These are phyloP conservation scores for Neofelis nebulosa DNA, from an alignment of 2,113 vertebrate species.

Conservation along the genomic window DNA sequence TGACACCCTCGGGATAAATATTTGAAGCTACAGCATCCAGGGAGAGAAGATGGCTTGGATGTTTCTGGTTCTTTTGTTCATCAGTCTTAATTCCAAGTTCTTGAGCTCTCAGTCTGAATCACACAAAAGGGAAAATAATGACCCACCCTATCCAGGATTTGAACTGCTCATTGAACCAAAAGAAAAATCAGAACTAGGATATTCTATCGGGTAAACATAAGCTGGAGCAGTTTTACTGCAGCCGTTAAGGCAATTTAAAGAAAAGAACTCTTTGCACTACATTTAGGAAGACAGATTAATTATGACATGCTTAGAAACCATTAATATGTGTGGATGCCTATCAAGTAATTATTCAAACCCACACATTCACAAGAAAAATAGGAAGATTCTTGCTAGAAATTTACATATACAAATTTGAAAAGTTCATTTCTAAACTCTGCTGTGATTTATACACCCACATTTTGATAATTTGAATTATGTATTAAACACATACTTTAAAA, in stretches of 20 bases:
- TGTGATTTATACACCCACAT: constrained; percentile 70
- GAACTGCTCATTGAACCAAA: background rate
- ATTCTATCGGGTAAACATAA: background rate
- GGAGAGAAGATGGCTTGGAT: background rate
- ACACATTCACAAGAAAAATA: constrained; percentile 62
- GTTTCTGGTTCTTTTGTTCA: background rate
- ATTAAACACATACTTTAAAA: constrained; percentile 74
- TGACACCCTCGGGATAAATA: background rate
- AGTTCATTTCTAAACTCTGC: constrained; percentile 70
- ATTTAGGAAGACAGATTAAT: constrained; percentile 63
- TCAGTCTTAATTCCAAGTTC: background rate
- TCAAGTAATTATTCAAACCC: constrained; percentile 70
- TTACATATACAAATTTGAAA: constrained; percentile 72
- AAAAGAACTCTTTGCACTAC: background rate
- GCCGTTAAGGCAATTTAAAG: constrained; percentile 27
- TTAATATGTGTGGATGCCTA: constrained; percentile 71
- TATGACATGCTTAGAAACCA: constrained; percentile 60
- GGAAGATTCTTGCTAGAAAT: constrained; percentile 61
- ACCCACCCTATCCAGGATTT: background rate
- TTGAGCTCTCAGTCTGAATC: background rate
- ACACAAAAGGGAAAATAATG: background rate
- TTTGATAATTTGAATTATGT: constrained; percentile 77
- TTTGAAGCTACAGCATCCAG: background rate
- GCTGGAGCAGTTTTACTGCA: background rate
- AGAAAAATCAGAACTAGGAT: background rate